A percentile compares a stretch with the other conserved stretches of the same genome.
Conservation (phyloP, 2,888 invertebrate species). For the Ophion slaviceki region DNA sequence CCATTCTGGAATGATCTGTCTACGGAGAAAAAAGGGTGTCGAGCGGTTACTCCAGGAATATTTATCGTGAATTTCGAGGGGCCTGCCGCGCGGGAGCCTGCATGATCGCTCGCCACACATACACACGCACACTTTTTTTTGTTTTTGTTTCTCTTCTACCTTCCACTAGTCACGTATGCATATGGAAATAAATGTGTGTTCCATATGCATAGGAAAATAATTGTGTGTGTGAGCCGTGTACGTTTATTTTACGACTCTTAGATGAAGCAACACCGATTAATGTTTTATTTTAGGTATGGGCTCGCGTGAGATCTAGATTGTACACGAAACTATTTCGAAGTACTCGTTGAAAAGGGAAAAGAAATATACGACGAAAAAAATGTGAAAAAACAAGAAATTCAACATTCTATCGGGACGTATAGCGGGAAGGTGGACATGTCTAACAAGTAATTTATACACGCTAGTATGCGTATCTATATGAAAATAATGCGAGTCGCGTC, state of each 20-base stretch:
- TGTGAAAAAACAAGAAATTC: conserved; percentile 1
- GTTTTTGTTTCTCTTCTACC: not conserved
- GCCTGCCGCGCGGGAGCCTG: not conserved
- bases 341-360: conserved; percentile 21
- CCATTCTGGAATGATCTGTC: conserved; percentile 41
- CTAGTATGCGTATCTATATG: conserved; percentile 32
- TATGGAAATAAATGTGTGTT: not conserved
- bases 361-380: too few relatives aligned
- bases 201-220: too few relatives aligned
- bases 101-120: not conserved
- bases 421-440: conserved; percentile 25
- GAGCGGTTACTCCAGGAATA: not conserved
- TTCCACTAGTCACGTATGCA: not conserved
- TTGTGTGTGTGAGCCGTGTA: not conserved
- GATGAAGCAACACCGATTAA: conserved; percentile 37
- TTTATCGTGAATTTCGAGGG: conserved; percentile 11
- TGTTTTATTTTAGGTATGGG: conserved; percentile 11
- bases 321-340: conserved; percentile 16
- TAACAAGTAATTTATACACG: conserved; percentile 16
- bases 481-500: conserved; percentile 35
- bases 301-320: conserved; percentile 42
- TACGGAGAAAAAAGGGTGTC: conserved; percentile 6
- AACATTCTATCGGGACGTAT: conserved; percentile 42
- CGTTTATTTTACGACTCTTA: conserved; percentile 13
- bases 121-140: not conserved